These are phyloP conservation scores for Oegoconia quadripuncta DNA, from an alignment of 2,888 invertebrate genomes.

Conservation along the genomic window DNA sequence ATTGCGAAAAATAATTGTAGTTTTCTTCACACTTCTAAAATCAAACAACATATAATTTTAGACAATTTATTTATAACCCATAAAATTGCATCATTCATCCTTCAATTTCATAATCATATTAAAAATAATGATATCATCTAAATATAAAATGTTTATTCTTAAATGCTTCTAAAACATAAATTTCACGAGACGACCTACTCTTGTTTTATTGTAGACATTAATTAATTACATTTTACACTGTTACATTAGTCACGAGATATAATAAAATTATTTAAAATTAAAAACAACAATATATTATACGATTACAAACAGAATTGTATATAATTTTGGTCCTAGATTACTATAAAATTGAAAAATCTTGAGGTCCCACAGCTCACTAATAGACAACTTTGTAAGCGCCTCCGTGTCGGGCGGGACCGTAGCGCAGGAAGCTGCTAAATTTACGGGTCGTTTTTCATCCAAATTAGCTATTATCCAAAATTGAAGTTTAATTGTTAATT, in stretches of 20 bases:
- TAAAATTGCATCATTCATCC: constrained; percentile 71
- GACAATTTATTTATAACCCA: constrained; percentile 72
- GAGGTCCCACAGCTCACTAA: neutral
- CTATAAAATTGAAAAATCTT: constrained; percentile 35
- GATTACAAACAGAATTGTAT: constrained; percentile 55
- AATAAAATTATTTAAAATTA: constrained; percentile 68
- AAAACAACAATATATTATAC: constrained; percentile 62
- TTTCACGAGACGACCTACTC: constrained; percentile 63
- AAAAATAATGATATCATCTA: constrained; percentile 73
- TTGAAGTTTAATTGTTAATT: constrained; percentile 27
- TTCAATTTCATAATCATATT: constrained; percentile 69
- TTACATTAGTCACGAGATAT: constrained; percentile 54
- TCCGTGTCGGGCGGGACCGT: neutral
- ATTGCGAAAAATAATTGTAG: neutral
- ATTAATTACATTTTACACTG: constrained; percentile 52
- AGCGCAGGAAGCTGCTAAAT: constrained; percentile 1
- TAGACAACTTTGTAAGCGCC: constrained; percentile 1
- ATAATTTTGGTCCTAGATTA: constrained; percentile 65
- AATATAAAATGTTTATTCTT: constrained; percentile 61
- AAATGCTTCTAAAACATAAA: constrained; percentile 76
- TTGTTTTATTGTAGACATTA: constrained; percentile 41
- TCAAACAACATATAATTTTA: constrained; percentile 39
- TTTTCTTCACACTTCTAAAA: neutral
- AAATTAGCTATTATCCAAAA: constrained; percentile 32
- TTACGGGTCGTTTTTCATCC: constrained; percentile 14